Conservation (phyloP, 2,113 vertebrate genomes). For the Plotosus lineatus region DNA sequence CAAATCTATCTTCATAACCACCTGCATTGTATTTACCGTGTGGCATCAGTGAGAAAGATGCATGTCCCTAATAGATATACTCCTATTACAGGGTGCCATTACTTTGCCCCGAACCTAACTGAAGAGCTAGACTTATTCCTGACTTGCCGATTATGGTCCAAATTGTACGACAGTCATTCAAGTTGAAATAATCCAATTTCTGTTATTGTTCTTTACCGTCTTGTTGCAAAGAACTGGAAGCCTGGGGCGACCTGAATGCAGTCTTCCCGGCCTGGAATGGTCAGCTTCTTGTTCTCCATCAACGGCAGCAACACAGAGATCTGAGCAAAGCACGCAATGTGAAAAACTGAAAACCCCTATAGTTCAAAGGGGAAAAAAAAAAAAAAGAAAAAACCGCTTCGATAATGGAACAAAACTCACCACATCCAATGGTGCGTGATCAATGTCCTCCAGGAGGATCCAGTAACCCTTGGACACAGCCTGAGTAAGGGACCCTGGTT, state of each 20-base stretch:
- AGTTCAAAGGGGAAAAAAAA: background rate
- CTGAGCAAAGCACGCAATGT: conserved; percentile 63
- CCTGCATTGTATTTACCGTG: no score
- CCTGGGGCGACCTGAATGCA: conserved; percentile 87
- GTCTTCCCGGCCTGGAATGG: conserved; percentile 90
- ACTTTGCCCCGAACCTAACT: background rate
- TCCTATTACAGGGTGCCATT: background rate
- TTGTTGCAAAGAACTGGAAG: conserved; percentile 97
- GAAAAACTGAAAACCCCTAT: background rate
- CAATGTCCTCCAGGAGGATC: conserved; percentile 96
- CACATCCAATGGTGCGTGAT: conserved; percentile 94
- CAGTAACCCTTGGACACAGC: conserved; percentile 88
- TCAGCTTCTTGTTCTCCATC: conserved; percentile 89
- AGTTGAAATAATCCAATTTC: background rate
- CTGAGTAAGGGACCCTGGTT: conserved; percentile 89
- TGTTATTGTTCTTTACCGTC: conserved; percentile 76
- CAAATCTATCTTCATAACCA: no score
- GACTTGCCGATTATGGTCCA: background rate
- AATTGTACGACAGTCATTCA: background rate
- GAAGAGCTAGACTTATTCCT: background rate
- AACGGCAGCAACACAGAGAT: conserved; percentile 92
- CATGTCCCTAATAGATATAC: no score
- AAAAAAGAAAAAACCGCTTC: background rate
- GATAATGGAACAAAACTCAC: conserved; percentile 67
- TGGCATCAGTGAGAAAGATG: no score